A percentile compares a stretch with the other conserved stretches of the same genome.
These are phyloP conservation scores for Gerris buenoi DNA, from an alignment of 1,140 invertebrate species.

Conservation along the genomic window DNA sequence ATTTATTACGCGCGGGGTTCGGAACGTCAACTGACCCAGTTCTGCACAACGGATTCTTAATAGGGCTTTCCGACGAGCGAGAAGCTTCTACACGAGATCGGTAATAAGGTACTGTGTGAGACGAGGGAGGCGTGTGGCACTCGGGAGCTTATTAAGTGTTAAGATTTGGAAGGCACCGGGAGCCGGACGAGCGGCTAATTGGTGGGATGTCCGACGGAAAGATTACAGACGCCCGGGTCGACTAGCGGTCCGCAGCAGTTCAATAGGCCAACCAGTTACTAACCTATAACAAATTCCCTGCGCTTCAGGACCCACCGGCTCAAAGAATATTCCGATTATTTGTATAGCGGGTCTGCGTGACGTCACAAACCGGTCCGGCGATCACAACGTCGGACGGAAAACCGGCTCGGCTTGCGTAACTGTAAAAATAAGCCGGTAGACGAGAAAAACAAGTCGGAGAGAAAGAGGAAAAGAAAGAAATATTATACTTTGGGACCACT, in stretches of 20 bases:
- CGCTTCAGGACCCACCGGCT: neutral
- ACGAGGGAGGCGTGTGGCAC: too few species aligned
- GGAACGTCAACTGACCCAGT: too few species aligned
- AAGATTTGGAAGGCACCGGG: too few species aligned
- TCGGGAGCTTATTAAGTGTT: too few species aligned
- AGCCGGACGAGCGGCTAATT: too few species aligned
- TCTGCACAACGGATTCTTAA: too few species aligned
- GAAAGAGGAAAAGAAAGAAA: neutral
- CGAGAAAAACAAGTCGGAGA: neutral
- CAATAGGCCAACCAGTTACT: slow-evolving; percentile 1
- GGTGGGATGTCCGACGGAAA: too few species aligned
- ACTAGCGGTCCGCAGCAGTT: neutral
- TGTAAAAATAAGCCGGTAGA: neutral
- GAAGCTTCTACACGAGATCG: too few species aligned
- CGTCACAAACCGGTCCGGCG: neutral
- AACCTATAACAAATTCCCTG: neutral
- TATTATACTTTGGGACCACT: neutral
- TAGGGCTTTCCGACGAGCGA: too few species aligned
- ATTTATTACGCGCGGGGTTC: too few species aligned
- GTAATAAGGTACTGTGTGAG: too few species aligned
- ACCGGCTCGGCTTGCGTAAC: neutral
- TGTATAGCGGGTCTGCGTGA: neutral
- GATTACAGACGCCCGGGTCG: too few species aligned
- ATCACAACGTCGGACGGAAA: neutral
- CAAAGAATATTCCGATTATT: neutral